Evolutionary conservation across 2,888 invertebrate genomes (phyloP), one percentile per base, ranked within the genome.

Genomic region (Ectemnius continuus): DNA sequence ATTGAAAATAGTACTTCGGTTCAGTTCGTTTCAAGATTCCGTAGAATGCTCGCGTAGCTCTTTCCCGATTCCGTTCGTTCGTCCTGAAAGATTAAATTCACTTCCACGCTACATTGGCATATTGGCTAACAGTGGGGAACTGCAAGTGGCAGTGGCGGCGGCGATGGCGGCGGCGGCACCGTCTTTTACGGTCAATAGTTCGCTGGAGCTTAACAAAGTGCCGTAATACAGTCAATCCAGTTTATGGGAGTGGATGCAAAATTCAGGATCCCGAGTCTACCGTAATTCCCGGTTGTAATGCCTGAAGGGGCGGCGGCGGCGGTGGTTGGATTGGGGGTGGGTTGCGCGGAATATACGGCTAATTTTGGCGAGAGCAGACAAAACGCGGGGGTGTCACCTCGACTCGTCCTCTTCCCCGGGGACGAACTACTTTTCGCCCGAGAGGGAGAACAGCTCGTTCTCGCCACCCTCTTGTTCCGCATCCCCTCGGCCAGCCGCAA

Each of bases 331-430:
- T 20, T 2, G 20, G 20, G 36, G 26, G 36, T 48, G 4, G 52
- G n/a, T 52, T 11, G 52, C 14, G 13, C 66, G 67, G 63, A 73
- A 70, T 77, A 73, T 73, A 75, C 76, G 79, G 78, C 76, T 86
- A 86, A 86, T 87, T 85, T 82, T 72, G 71, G 80, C 78, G 81
- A 79, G 36, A 36, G 74, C 79, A 78, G 79, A 83, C 78, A 82
- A 85, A 84, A 82, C 82, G 77, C 70, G 66, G 66, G 81, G 78
- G 82, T 80, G 77, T 76, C 75, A 70, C 72, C 80, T 69, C 69
- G 73, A 58, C 63, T 67, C 61, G 68, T 65, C 45, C 26, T 62
- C 36, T 59, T 78, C 84, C 83, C 86, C 76, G 74, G 81, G 78
- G 82, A 81, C 83, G 79, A 79, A 78, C 75, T 79, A 75, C 79